These are phyloP conservation scores for Marisa cornuarietis DNA, from an alignment of 1,140 invertebrate genomes.

Conservation along the genomic window DNA sequence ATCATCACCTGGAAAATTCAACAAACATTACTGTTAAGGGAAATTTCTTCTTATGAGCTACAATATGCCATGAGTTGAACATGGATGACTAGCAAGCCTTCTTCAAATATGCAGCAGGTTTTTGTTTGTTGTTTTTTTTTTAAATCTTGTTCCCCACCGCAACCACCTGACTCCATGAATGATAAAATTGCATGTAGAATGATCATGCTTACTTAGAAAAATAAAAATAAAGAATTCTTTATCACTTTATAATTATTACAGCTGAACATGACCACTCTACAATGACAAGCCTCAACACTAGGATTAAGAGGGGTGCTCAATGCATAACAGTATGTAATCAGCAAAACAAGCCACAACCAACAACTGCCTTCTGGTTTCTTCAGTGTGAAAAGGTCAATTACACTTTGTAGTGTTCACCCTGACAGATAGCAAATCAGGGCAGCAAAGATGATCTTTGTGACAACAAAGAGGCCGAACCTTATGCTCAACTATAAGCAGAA, in stretches of 20 bases:
- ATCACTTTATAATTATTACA: not conserved
- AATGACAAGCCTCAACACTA: not conserved
- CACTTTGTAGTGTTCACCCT: too few species aligned
- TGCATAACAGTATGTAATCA: too few species aligned
- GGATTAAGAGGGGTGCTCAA: too few species aligned
- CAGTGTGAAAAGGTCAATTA: too few species aligned
- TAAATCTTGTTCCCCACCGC: not conserved
- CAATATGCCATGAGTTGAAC: constrained; percentile 1
- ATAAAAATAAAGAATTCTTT: constrained; percentile 1
- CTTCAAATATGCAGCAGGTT: constrained; percentile 21
- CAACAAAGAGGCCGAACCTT: too few species aligned
- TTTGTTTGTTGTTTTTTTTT: constrained; percentile 15
- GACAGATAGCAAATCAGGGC: too few species aligned
- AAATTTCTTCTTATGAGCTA: not conserved
- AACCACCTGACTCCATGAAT: too few species aligned
- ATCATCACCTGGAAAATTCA: constrained; percentile 2
- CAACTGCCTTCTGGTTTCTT: too few species aligned
- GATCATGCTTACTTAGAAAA: constrained; percentile 39
- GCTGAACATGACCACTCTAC: constrained; percentile 54
- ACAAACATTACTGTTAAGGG: too few species aligned
- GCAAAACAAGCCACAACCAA: too few species aligned
- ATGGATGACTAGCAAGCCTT: constrained; percentile 28
- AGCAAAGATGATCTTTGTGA: too few species aligned
- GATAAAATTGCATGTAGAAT: constrained; percentile 39
- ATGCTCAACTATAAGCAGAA: too few species aligned